Evolutionary conservation across 2,797 vertebrate genomes (phyloP).

Genomic region (Odontamblyopus rebecca): DNA sequence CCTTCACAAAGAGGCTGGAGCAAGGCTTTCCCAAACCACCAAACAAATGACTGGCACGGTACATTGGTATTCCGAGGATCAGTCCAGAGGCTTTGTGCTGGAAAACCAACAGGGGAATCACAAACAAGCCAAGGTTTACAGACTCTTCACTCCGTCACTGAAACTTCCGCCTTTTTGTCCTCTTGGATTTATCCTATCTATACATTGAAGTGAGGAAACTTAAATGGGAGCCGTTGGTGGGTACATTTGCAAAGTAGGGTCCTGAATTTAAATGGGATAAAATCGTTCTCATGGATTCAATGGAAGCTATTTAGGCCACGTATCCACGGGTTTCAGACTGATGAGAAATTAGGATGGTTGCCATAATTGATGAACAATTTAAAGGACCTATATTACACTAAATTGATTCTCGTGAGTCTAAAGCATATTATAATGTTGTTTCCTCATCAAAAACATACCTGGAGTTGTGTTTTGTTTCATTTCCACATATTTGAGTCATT

Average conservation of each 20-base stretch:
- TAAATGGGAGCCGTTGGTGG: not conserved
- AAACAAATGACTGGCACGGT: conserved; percentile 57
- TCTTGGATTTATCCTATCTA: not conserved
- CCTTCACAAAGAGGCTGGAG: conserved; percentile 56
- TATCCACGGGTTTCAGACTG: not conserved
- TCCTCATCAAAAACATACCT: too few relatives aligned
- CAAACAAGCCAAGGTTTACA: conserved; percentile 42
- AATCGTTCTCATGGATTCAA: not conserved
- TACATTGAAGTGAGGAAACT: not conserved
- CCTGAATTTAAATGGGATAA: not conserved
- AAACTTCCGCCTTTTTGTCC: conserved; percentile 10
- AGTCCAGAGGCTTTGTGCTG: conserved; percentile 40
- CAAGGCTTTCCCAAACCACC: conserved; percentile 55
- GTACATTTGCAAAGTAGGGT: not conserved
- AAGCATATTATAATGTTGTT: too few relatives aligned
- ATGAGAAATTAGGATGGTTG: not conserved
- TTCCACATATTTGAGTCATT: too few relatives aligned
- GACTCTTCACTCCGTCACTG: conserved; percentile 30
- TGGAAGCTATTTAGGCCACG: not conserved
- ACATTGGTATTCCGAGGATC: conserved; percentile 58
- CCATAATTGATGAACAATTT: too few relatives aligned
- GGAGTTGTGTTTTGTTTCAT: too few relatives aligned
- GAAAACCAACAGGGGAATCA: conserved; percentile 44
- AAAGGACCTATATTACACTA: too few relatives aligned
- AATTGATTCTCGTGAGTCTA: too few relatives aligned